Base-by-base conservation (phyloP, 2,797 vertebrate species). In the Sebastes iracundus region DNA sequence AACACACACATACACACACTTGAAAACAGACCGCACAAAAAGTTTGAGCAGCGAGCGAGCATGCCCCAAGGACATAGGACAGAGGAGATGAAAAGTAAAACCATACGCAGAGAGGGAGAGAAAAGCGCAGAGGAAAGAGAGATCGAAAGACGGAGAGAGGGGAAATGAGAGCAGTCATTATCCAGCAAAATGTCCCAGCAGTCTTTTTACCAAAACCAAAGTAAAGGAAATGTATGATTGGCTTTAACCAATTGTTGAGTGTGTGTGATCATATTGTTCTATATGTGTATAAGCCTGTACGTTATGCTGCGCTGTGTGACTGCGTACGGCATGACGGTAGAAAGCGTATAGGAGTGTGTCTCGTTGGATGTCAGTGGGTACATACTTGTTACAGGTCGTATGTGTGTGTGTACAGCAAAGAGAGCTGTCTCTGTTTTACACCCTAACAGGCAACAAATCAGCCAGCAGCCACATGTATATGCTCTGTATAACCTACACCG, bases 401-500 rank as follows among this genome's bases (percentile, higher is more conserved):
- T 62, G 68, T 69, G 75, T 35, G 60, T 70, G 53, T 61, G 77
- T 27, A 2, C 8, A 12, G 28, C 33, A 66, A 35, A 87, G 55
- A 60, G 74, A 78, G 60, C 79, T 60, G 89, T 90, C 85, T 69
- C 73, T 71, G 72, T 76, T 88, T 85, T 88, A 81, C 64, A 76
- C 53, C 49, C 80, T 77, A 90, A 91, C 93, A 94, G 90, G 83
- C 84, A 84, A 90, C 93, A 93, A 93, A 94, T 93, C 92, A 92
- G 90, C 90, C 88, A 83, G 87, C 91, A 90, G 90, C 89, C 88
- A 79, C 75, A 81, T 90, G 66, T 79, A 74, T 82, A 80, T 72
- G 88, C 71, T 82, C 66, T 32, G 30, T 52, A 82, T 89, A 82
- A 82, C 56, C 35, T 0, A 25, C 53, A 20, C 75, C 56, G 9